These are phyloP conservation scores for Drosophila nikananu DNA, from an alignment of 1,140 invertebrate species.

Conservation along the genomic window DNA sequence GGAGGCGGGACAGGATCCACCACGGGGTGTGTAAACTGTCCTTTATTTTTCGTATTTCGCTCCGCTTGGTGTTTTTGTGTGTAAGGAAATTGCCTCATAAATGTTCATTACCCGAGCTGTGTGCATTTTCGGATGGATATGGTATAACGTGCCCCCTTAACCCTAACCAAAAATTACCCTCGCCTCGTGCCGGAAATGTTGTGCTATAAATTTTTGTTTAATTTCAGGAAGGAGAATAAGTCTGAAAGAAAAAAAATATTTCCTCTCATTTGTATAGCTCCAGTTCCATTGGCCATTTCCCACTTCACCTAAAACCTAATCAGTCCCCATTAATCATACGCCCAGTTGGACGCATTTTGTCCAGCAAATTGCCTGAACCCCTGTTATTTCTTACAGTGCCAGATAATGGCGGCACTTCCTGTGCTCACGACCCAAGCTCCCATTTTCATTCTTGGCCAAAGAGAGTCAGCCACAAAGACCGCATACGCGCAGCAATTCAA, in stretches of 20 bases:
- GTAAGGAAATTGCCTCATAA: slow-evolving; percentile 83
- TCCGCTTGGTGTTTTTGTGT: slow-evolving; percentile 18
- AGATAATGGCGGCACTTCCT: slow-evolving; percentile 61
- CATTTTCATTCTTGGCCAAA: slow-evolving; percentile 27
- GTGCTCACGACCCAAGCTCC: slow-evolving; percentile 6
- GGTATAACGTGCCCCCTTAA: slow-evolving; percentile 15
- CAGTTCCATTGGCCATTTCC: slow-evolving; percentile 8
- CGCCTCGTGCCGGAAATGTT: slow-evolving; percentile 24
- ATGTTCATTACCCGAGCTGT: slow-evolving; percentile 76
- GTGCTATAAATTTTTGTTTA: slow-evolving; percentile 39
- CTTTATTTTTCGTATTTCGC: slow-evolving; percentile 6
- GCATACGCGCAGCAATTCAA: slow-evolving; percentile 60
- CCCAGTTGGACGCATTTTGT: slow-evolving; percentile 55
- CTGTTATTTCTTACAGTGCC: slow-evolving; percentile 43
- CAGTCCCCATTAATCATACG: slow-evolving; percentile 65
- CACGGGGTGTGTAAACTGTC: slow-evolving; percentile 65
- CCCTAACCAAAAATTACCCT: slow-evolving; percentile 22
- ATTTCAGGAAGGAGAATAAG: slow-evolving; percentile 2
- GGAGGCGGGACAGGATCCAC: slow-evolving; percentile 11
- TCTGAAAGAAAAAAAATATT: slow-evolving; percentile 7
- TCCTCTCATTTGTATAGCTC: slow-evolving; percentile 4
- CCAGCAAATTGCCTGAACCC: slow-evolving; percentile 24
- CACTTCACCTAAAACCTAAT: slow-evolving; percentile 31
- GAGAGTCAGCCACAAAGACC: slow-evolving; percentile 18
- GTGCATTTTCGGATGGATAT: slow-evolving; percentile 38